Conservation (phyloP, 2,888 invertebrate species). For the Eristalis tenax region DNA sequence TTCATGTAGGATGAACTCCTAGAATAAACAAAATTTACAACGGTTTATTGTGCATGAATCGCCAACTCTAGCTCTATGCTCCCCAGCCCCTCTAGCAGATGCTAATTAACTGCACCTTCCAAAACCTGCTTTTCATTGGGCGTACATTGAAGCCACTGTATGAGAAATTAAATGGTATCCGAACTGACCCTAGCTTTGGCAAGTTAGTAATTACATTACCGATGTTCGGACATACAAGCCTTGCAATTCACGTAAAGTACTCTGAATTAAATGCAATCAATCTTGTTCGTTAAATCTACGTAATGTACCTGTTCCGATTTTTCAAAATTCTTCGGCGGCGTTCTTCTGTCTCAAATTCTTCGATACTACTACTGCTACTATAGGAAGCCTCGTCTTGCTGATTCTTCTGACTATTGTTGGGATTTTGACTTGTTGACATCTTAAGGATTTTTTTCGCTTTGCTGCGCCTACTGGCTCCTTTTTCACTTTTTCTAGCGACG, state of each 20-base stretch:
- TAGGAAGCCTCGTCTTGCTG: constrained; percentile 76
- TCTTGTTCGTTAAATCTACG: neutral
- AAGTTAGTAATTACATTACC: too few relatives aligned
- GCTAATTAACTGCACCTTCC: too few relatives aligned
- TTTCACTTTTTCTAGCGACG: constrained; percentile 54
- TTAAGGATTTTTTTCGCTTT: constrained; percentile 61
- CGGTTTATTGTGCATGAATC: neutral
- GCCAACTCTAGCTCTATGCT: too few relatives aligned
- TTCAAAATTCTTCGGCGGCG: constrained; percentile 86
- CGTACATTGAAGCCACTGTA: neutral
- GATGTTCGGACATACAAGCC: neutral
- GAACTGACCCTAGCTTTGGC: too few relatives aligned
- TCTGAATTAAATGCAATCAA: neutral
- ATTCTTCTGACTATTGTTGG: constrained; percentile 75
- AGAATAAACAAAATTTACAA: neutral
- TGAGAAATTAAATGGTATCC: neutral
- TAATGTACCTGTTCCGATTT: constrained; percentile 86
- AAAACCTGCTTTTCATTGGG: neutral
- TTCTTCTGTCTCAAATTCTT: constrained; percentile 90
- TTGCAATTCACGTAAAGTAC: neutral
- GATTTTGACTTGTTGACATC: constrained; percentile 79
- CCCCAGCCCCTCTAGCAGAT: neutral
- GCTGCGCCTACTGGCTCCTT: constrained; percentile 31
- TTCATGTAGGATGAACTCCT: constrained; percentile 77
- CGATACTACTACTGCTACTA: constrained; percentile 91